These are phyloP conservation scores for Bombyx huttoni DNA, from an alignment of 2,888 invertebrate genomes.

Conservation along the genomic window DNA sequence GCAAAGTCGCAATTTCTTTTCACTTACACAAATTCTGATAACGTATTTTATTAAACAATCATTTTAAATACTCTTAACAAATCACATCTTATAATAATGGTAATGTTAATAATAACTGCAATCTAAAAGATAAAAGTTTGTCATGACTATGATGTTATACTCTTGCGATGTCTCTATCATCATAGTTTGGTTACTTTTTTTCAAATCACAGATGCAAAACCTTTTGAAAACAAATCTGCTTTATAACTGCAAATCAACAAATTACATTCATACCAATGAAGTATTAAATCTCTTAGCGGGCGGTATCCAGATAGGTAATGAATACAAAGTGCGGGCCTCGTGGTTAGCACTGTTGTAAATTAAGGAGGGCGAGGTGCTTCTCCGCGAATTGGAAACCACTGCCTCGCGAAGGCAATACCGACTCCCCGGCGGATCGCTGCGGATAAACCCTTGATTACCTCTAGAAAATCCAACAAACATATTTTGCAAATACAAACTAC, in stretches of 20 bases:
- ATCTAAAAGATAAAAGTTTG: too few species aligned
- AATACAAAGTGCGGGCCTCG: slow-evolving; percentile 64
- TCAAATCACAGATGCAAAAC: too few species aligned
- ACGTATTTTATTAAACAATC: background rate
- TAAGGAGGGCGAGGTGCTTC: slow-evolving; percentile 39
- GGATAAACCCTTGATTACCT: slow-evolving; percentile 32
- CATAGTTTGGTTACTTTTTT: too few species aligned
- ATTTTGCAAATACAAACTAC: slow-evolving; percentile 6
- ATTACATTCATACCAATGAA: slow-evolving; percentile 17
- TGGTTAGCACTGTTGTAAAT: slow-evolving; percentile 60
- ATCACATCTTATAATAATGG: too few species aligned
- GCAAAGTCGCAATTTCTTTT: slow-evolving; percentile 12
- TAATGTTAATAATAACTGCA: too few species aligned
- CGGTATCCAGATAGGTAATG: slow-evolving; percentile 57
- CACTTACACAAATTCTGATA: background rate
- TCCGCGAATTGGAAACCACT: slow-evolving; percentile 42
- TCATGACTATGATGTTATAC: too few species aligned
- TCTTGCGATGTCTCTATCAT: too few species aligned
- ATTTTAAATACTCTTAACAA: background rate
- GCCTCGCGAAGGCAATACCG: slow-evolving; percentile 21
- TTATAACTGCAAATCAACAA: background rate
- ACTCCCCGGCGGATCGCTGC: slow-evolving; percentile 30
- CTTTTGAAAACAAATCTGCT: too few species aligned
- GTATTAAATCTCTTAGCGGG: slow-evolving; percentile 46
- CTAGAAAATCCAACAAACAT: slow-evolving; percentile 8